Base-by-base conservation (phyloP, 2,113 vertebrate genomes). In the Collichthys lucidus region DNA sequence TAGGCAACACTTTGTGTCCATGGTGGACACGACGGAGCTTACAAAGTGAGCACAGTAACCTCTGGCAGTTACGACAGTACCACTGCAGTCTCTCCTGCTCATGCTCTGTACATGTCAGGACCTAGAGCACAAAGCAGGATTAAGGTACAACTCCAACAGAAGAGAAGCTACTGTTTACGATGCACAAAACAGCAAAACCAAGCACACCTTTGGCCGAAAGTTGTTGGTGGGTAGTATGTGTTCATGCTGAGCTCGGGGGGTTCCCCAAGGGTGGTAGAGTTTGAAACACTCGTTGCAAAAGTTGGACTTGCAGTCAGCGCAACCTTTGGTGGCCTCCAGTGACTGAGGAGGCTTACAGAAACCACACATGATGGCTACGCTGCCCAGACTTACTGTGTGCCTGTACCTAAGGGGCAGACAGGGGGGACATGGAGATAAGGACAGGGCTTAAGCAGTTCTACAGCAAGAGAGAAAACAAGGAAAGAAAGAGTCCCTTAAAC, bases 251-350 rank as follows among this genome's bases (percentile, higher is more conserved):
- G 98, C 97, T 67, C 97, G 97, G 55, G 97, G 97, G 1, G 98
- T 99, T 63, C 98, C 98, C 98, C 98, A 99, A 0, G 98, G 98
- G 85, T 99, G 98, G 91, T 97, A 98, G 67, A 99, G 97, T 86
- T 99, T 99, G 93, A 99, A 99, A 92, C 98, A 99, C 81, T 98
- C 97, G 0, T 99, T 99, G 94, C 98, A 99, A 93, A 99, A 99
- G 93, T 97, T 98, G 66, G 97, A 94, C 1, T 96, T 95, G 93
- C 98, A 99, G 94, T 99, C 98, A 0, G 97, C 96, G 59, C 98
- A 99, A 92, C 98, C 97, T 88, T 99, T 99, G 44, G 96, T 97
- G 91, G 98, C 98, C 89, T 99, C 98, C 78, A 97, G 94, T 26
- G 96, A 93, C 0, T 97, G 97, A 12, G 98, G 96, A 20, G 94